phyloP scores from a whole-genome alignment of 2,113 vertebrate genomes.

The Otis tarda region DNA sequence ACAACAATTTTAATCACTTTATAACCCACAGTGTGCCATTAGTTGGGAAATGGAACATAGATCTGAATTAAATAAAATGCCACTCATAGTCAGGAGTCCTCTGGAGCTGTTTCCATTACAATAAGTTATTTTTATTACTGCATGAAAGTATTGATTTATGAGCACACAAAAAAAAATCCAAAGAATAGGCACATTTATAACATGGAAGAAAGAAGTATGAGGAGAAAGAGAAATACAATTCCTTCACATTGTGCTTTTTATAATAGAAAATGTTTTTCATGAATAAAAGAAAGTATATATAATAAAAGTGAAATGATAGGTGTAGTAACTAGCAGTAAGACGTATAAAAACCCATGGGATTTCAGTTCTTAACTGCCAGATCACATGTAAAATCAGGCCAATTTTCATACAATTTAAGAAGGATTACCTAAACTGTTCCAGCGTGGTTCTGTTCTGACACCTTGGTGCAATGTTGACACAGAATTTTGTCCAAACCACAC shows the following conservation, averaged over 20 bases:
- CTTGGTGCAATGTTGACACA: not conserved
- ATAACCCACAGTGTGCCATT: constrained; percentile 45
- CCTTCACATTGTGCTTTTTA: not conserved
- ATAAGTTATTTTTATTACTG: constrained; percentile 65
- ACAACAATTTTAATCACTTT: constrained; percentile 59
- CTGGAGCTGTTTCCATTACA: constrained; percentile 52
- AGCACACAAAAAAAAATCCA: constrained; percentile 11
- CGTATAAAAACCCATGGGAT: not conserved
- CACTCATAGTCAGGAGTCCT: constrained; percentile 45
- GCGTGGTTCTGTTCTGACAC: not conserved
- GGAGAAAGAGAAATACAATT: not conserved
- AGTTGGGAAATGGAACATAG: constrained; percentile 38
- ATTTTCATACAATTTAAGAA: not conserved
- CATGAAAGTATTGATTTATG: constrained; percentile 53
- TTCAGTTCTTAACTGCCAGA: not conserved
- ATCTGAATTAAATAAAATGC: constrained; percentile 65
- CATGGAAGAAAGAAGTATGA: not conserved
- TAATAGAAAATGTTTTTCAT: not conserved
- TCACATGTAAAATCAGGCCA: not conserved
- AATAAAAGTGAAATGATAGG: not conserved
- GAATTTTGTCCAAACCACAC: not conserved
- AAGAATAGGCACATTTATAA: constrained; percentile 25
- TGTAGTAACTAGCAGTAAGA: not conserved
- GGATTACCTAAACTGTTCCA: not conserved
- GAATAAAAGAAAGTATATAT: not conserved